These are phyloP conservation scores for Drosophila nebulosa DNA, from an alignment of 1,140 invertebrate genomes.

Conservation along the genomic window DNA sequence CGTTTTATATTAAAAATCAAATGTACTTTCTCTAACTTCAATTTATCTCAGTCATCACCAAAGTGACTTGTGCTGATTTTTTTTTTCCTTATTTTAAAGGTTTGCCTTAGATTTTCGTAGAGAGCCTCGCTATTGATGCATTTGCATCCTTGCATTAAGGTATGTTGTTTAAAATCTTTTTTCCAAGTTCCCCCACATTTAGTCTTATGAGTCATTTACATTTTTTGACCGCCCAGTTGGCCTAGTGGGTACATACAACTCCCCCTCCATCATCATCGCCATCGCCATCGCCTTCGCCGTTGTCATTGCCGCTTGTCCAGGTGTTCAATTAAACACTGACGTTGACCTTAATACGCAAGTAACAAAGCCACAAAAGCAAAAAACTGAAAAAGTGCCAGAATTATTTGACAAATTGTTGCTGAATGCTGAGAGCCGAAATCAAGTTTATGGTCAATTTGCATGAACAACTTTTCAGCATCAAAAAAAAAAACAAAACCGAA, in stretches of 20 bases:
- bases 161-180: neutral
- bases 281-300: neutral
- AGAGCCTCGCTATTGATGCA: neutral
- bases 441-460: slow-evolving; percentile 73
- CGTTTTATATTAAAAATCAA: neutral
- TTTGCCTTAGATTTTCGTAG: neutral
- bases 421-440: slow-evolving; percentile 68
- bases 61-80: neutral
- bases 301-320: slow-evolving; percentile 56
- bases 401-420: slow-evolving; percentile 73
- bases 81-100: neutral
- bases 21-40: too few species aligned
- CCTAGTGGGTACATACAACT: neutral
- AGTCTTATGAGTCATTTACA: slow-evolving; percentile 44
- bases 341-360: slow-evolving; percentile 72
- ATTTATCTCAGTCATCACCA: neutral
- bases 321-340: slow-evolving; percentile 75
- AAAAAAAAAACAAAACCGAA: too few species aligned
- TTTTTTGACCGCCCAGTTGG: slow-evolving; percentile 42
- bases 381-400: slow-evolving; percentile 65
- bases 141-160: neutral
- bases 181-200: neutral
- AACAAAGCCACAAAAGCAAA: slow-evolving; percentile 31
- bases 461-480: slow-evolving; percentile 30
- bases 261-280: neutral